Base-by-base conservation (phyloP, 1,140 invertebrate species). In the Rhizoglyphus robini region DNA sequence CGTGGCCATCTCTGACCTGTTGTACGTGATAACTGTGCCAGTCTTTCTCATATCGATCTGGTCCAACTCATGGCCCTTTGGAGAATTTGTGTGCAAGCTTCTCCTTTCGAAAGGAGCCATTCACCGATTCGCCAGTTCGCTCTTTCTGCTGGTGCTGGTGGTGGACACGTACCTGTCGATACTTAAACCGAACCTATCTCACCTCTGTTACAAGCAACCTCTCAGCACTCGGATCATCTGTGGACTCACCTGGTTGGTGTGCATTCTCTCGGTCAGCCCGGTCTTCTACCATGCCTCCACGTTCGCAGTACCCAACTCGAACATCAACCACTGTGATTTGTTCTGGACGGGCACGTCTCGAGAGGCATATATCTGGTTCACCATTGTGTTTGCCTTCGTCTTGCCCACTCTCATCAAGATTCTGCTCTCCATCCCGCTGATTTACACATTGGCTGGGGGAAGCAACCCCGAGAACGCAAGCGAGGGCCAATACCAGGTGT, bases 221-320 rank as follows among this genome's bases (percentile, higher is more conserved):
- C 13, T 49, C 23, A 49, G 25, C 18, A 48, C 20, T 5, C 41
- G 30, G 5, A 30, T 64, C n/a, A 64, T 64, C 1, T 49, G 41
- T 36, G 46, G 4, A 15, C 31, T 64, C n/a, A 64, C 63, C 11
- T 64, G 63, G 63, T 32, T 64, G 20, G n/a, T 64, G 13, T 64
- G 63, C n/a, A 38, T 64, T 4, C 8, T 51, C 31, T 30, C 46
- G 4, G 63, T 64, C 2, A n/a, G 11, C 18, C 63, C 63, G 1
- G 63, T 64, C 11, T 64, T 64, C 31, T 64, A 64, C 41, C 63
- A 64, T 36, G 63, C 63, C n/a, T 64, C 63, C 18, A 64, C 47
- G 20, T 64, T 49, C 41, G 11, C 41, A 2, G 63, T 64, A 27
- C 63, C 63, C 13, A 64, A 64, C 29, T 32, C 47, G 27, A 29